Percentiles rank a stretch among this genome's conserved stretches.
Evolutionary conservation across 2,888 invertebrate species (phyloP).

Genomic region (Lissonota sp.): DNA sequence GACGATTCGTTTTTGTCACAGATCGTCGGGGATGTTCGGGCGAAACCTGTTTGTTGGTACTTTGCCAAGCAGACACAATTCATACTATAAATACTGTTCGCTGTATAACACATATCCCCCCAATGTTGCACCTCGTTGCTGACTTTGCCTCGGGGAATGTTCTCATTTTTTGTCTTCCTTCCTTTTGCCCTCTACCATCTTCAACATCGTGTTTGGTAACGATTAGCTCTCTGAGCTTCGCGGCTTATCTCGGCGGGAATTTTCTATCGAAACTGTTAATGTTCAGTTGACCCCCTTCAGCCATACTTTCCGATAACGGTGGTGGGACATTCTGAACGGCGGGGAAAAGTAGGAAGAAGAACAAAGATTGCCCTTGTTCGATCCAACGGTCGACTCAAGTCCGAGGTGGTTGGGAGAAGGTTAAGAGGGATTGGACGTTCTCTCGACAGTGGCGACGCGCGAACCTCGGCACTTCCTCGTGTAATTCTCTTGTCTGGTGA

Average conservation of each 20-base stretch:
- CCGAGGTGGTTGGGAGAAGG: slow-evolving; percentile 42
- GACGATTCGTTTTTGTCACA: slow-evolving; percentile 67
- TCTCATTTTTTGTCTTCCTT: not conserved
- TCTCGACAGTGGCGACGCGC: slow-evolving; percentile 34
- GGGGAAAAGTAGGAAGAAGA: slow-evolving; percentile 42
- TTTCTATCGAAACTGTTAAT: slow-evolving; percentile 14
- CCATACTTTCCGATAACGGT: slow-evolving; percentile 12
- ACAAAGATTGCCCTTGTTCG: slow-evolving; percentile 33
- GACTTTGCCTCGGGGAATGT: slow-evolving; percentile 15
- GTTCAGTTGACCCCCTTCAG: slow-evolving; percentile 5
- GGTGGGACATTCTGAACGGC: slow-evolving; percentile 37
- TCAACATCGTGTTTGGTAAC: not conserved
- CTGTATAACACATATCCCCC: slow-evolving; percentile 63
- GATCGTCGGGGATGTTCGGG: slow-evolving; percentile 57
- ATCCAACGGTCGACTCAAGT: slow-evolving; percentile 51
- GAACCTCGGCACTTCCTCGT: not conserved
- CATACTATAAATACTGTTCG: slow-evolving; percentile 81
- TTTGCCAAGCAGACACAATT: slow-evolving; percentile 82
- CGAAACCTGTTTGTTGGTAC: slow-evolving; percentile 70
- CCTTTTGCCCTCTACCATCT: not conserved
- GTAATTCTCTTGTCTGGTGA: slow-evolving; percentile 31
- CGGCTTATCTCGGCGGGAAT: slow-evolving; percentile 26
- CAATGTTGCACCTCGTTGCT: slow-evolving; percentile 66
- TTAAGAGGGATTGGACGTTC: slow-evolving; percentile 28
- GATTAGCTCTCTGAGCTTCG: not conserved